phyloP scores from a whole-genome alignment of 2,888 invertebrate genomes.

The Geophilus truncorum region DNA sequence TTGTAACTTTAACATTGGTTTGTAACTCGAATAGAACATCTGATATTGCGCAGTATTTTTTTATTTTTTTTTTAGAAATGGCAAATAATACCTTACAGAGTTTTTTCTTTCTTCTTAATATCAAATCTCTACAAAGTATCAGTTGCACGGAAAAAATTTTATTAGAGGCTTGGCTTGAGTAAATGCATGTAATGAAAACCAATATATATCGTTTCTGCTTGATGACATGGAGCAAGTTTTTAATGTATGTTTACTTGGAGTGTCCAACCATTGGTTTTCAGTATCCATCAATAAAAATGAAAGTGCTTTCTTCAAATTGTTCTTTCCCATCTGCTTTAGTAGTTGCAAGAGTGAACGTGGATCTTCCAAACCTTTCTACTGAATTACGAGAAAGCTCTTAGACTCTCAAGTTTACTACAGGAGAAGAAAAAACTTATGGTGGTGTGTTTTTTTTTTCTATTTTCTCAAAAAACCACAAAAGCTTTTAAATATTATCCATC shows the following conservation, averaged over 20 bases:
- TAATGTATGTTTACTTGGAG: not conserved
- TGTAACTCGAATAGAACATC: not conserved
- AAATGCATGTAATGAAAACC: not conserved
- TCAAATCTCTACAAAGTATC: not conserved
- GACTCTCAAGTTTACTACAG: not conserved
- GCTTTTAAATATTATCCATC: not conserved
- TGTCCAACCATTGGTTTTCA: not conserved
- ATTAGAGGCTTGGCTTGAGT: not conserved
- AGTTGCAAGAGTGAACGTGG: conserved; percentile 4
- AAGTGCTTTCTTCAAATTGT: conserved; percentile 20
- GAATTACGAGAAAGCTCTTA: conserved; percentile 20
- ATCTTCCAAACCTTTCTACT: conserved; percentile 6
- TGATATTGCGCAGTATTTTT: not conserved
- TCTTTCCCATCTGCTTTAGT: conserved; percentile 2
- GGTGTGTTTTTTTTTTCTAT: not conserved
- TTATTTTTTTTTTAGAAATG: too few relatives aligned
- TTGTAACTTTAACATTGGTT: not conserved
- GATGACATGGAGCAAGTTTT: not conserved
- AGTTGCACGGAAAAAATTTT: not conserved
- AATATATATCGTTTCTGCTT: not conserved
- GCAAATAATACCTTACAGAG: too few relatives aligned
- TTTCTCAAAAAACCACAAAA: not conserved
- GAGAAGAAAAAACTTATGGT: not conserved
- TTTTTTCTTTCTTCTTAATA: too few relatives aligned
- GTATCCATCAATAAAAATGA: conserved; percentile 15